Evolutionary conservation across 2,797 vertebrate species (phyloP), one percentile per base, ranked within the genome.

Genomic region (Odontamblyopus lacepedii): DNA sequence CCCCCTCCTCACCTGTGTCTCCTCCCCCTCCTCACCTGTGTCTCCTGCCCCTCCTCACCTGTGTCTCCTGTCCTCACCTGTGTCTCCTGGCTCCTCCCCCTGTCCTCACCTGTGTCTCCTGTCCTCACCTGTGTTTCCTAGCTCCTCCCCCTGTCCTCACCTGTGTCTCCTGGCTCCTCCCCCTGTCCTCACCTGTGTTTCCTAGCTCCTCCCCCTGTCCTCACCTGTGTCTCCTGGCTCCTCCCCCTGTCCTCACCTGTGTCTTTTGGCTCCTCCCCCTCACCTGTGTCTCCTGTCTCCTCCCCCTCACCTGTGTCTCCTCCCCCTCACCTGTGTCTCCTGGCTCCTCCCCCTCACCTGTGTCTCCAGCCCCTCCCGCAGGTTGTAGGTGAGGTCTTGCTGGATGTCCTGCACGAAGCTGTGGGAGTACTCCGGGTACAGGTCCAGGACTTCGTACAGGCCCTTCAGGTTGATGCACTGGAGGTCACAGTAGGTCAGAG

Each of bases 401-500:
- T 97, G 97, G 87, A 99, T 96, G 87, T 98, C 96, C 89, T 96
- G 96, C 67, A 97, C 94, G 13, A 99, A 99, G 78, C 94, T 95
- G 76, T 96, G 95, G 66, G 97, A 96, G 55, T 99, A 99, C 76
- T 99, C 98, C 0, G 98, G 97, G 85, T 99, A 99, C 74, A 99
- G 96, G 88, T 97, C 95, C 1, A 99, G 88, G 76, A 99, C 97
- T 90, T 99, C 97, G 64, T 97, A 97, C 73, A 99, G 96, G 23
- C 97, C 98, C 92, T 93, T 95, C 79, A 99, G 95, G 84, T 97
- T 97, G 85, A 99, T 95, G 69, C 97, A 99, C 85, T 98, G 97
- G 83, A 99, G 96, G 87, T 99, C 97, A 75, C 97, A 99, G 92
- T 99, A 99, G 1, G 98, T 99, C 83, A 99, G 91, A 18, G 98